These are phyloP conservation scores for Strix uralensis DNA, from an alignment of 2,113 vertebrate species.

Conservation along the genomic window DNA sequence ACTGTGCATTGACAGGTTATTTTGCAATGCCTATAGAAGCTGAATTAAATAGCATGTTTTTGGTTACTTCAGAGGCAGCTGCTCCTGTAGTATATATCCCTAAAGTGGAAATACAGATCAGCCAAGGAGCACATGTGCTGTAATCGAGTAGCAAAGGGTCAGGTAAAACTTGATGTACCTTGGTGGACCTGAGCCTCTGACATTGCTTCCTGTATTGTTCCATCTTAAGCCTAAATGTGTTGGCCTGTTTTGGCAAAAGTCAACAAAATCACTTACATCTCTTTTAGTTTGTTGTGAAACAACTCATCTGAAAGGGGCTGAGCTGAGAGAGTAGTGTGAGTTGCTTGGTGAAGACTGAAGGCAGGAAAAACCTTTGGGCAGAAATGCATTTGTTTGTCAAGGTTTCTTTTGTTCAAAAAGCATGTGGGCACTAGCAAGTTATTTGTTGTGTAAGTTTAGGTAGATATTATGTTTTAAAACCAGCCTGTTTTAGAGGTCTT, in stretches of 20 bases:
- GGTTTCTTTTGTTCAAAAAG: neutral
- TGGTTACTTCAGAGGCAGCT: neutral
- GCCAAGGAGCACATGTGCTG: rapidly evolving
- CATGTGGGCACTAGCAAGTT: neutral
- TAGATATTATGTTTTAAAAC: neutral
- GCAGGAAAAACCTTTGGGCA: neutral
- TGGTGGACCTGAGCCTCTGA: rapidly evolving
- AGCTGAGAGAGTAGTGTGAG: neutral
- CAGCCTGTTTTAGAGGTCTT: neutral
- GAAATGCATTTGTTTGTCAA: neutral
- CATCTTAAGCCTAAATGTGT: neutral
- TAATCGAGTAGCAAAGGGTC: neutral
- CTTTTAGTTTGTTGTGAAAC: neutral
- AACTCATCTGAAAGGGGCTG: neutral
- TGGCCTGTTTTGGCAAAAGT: neutral
- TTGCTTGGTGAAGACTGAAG: neutral
- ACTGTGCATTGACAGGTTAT: neutral
- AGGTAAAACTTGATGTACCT: neutral
- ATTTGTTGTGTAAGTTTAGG: neutral
- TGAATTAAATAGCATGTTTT: neutral
- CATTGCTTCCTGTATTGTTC: neutral
- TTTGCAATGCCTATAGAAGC: neutral
- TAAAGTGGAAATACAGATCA: neutral
- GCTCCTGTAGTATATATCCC: neutral
- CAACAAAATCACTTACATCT: neutral